Evolutionary conservation across 2,113 vertebrate species (phyloP), one percentile per base, ranked within the genome.

Genomic region (Hippocampus barbouri): DNA sequence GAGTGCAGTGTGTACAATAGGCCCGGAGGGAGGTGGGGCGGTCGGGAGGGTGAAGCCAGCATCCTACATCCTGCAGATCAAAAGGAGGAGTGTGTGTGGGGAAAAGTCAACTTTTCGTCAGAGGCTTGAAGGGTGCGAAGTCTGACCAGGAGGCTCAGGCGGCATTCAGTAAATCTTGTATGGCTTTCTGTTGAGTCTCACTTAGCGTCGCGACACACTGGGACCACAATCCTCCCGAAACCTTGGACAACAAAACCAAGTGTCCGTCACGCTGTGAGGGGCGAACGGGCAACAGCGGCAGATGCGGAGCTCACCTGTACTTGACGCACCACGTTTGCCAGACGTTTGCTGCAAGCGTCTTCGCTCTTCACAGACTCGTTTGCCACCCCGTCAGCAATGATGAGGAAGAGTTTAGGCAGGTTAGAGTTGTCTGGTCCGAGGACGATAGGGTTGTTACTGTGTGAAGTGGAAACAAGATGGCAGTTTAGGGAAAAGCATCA

Each of bases 241-340:
- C 94, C 98, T 99, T 78, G 3, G 74, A 70, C 40, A 9, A 66
- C 71, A 83, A 16, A 70, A 63, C 21, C 21, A 21, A 45, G 43
- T 23, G 40, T 4, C 6, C 5, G 6, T 66, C 64, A 66, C 12
- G 12, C 60, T 30, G 5, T 12, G 10, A 66, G 43, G 3, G 23
- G 41, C 2, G 8, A 3, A 11, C 66, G 2, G 12, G 16, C 3
- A 8, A 61, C 27, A 16, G 16, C 2, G 16, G 25, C 12, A n/a
- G 45, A 30, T 20, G 25, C 11, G 5, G 40, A 2, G 8, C 75
- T 77, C 47, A 92, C 98, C 95, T 99, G 97, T 72, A 99, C 98
- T 94, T 99, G 97, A 80, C 95, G 95, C 88, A 99, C 93, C 57
- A 99, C 98, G 2, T 97, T 98, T 21, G 96, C 96, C 90, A 99